These are phyloP conservation scores for Callopanchax toddi DNA, from an alignment of 2,113 vertebrate species.

Conservation along the genomic window DNA sequence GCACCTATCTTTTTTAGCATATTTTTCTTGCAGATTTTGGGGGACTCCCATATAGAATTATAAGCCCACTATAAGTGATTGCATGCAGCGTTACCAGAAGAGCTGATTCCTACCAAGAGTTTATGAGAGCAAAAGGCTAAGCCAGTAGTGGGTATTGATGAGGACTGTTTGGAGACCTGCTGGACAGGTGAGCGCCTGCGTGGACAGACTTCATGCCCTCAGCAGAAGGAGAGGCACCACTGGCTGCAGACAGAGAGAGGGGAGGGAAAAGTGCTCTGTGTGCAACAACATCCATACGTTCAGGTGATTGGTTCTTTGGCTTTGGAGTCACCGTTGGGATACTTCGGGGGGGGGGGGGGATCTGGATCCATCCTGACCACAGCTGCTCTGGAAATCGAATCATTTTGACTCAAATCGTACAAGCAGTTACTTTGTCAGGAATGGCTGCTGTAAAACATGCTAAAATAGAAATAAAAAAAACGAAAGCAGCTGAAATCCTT, in stretches of 20 bases:
- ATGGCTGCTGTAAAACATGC: slow-evolving; percentile 82
- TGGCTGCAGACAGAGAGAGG: slow-evolving; percentile 71
- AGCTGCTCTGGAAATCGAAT: slow-evolving; percentile 14
- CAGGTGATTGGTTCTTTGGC: slow-evolving; percentile 78
- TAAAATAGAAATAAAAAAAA: slow-evolving; percentile 77
- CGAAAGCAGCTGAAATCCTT: slow-evolving; percentile 77
- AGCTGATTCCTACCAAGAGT: slow-evolving; percentile 77
- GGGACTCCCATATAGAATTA: slow-evolving; percentile 78
- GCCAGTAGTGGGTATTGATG: slow-evolving; percentile 72
- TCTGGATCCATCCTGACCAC: slow-evolving; percentile 33
- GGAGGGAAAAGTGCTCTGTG: slow-evolving; percentile 72
- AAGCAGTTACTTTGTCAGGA: slow-evolving; percentile 59
- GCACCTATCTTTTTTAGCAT: slow-evolving; percentile 89
- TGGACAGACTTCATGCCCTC: slow-evolving; percentile 60
- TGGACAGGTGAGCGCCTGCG: slow-evolving; percentile 56
- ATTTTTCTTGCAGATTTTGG: slow-evolving; percentile 79
- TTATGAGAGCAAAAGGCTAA: slow-evolving; percentile 72
- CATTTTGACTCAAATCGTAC: slow-evolving; percentile 45
- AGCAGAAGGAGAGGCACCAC: slow-evolving; percentile 67
- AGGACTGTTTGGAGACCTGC: slow-evolving; percentile 69
- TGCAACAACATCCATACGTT: slow-evolving; percentile 77
- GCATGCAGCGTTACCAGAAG: slow-evolving; percentile 86
- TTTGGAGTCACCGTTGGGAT: slow-evolving; percentile 69
- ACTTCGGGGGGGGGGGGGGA: slow-evolving; percentile 25
- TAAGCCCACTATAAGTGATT: slow-evolving; percentile 83